Conservation (phyloP, 30 jellyfish, hydroid and myxozoan genomes). For the Hydractinia symbiolongicarpus region DNA sequence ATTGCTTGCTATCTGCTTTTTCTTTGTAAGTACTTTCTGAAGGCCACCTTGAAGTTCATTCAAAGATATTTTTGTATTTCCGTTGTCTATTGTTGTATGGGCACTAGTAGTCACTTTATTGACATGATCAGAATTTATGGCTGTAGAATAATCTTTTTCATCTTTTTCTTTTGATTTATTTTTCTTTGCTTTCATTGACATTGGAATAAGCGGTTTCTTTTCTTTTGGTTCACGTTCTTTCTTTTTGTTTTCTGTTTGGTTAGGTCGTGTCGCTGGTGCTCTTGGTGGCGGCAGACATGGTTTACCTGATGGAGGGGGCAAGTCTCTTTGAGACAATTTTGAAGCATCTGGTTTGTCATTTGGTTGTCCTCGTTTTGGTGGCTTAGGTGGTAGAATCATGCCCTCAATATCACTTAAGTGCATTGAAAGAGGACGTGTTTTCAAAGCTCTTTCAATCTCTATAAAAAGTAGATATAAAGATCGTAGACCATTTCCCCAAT, state of each 20-base stretch:
- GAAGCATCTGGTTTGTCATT: slow-evolving; percentile 3
- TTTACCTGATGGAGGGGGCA: neutral
- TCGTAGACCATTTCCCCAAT: neutral
- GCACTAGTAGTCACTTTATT: neutral
- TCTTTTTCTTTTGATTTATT: slow-evolving; percentile 24
- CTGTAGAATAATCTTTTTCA: neutral
- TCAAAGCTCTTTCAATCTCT: slow-evolving; percentile 29
- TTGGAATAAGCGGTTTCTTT: slow-evolving; percentile 12
- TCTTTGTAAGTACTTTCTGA: neutral
- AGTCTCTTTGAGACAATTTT: neutral
- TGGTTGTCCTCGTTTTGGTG: slow-evolving; percentile 18
- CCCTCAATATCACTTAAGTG: slow-evolving; percentile 29
- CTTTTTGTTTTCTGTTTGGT: neutral
- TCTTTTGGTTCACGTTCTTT: neutral
- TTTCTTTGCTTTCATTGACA: slow-evolving; percentile 1
- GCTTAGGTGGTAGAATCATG: slow-evolving; percentile 33
- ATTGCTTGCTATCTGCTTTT: slow-evolving; percentile 7
- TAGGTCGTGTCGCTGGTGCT: neutral
- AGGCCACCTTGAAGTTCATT: slow-evolving; percentile 32
- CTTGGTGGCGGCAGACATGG: slow-evolving; percentile 12
- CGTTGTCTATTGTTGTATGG: neutral
- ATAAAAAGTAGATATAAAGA: neutral
- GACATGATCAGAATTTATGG: neutral
- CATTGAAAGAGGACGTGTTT: slow-evolving; percentile 29
- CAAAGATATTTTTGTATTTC: slow-evolving; percentile 7